Evolutionary conservation across 2,888 invertebrate genomes (phyloP).

Genomic region (Isoperla grammatica): DNA sequence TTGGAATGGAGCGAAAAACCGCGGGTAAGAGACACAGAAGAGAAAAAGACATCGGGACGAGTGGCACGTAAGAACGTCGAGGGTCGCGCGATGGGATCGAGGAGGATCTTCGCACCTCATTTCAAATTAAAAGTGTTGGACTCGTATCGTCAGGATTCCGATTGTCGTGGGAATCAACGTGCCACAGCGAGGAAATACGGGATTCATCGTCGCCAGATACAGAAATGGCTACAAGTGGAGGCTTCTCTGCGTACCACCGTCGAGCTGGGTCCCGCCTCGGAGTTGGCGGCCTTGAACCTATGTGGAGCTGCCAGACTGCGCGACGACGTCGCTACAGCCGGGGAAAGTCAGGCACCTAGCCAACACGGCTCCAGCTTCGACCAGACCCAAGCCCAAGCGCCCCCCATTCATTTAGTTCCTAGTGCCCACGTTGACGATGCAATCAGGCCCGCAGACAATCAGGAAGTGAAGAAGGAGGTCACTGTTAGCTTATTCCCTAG

Average conservation of each 20-base stretch:
- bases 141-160: conserved; percentile 77
- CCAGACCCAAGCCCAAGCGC: not conserved
- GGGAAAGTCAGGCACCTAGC: conserved; percentile 22
- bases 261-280: conserved; percentile 36
- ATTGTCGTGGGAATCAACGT: conserved; percentile 84
- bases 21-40: conserved; percentile 18
- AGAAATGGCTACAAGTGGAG: conserved; percentile 88
- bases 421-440: conserved; percentile 26
- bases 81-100: conserved; percentile 58
- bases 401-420: conserved; percentile 2
- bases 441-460: not conserved
- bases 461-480: conserved; percentile 14
- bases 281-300: conserved; percentile 46
- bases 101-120: conserved; percentile 82
- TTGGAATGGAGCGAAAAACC: conserved; percentile 16
- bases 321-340: conserved; percentile 35
- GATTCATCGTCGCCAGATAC: conserved; percentile 83
- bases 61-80: conserved; percentile 20
- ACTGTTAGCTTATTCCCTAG: conserved; percentile 20
- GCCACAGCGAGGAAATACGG: conserved; percentile 87
- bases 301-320: conserved; percentile 45
- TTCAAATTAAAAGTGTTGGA: conserved; percentile 86
- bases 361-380: conserved; percentile 16
- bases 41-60: conserved; percentile 14
- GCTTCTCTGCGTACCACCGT: conserved; percentile 70